Evolutionary conservation across 1,140 invertebrate genomes (phyloP), one percentile per base, ranked within the genome.

Genomic region (Pachyrhynchus sulphureomaculatus): DNA sequence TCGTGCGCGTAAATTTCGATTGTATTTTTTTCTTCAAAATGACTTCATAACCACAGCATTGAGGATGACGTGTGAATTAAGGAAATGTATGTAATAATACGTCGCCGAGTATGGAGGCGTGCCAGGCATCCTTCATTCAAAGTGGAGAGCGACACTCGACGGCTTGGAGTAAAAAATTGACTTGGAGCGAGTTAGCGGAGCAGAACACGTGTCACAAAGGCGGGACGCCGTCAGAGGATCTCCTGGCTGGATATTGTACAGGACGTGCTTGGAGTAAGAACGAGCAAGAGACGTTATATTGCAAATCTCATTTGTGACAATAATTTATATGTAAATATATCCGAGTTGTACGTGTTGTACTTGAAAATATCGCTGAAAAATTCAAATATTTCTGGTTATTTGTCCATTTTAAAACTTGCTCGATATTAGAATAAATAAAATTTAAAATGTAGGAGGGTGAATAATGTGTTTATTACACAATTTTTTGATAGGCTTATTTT

Each of bases 251-350:
- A 70, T 70, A 66, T 70, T 66, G 69, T 48, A 63, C 41, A 48
- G 53, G 34, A 73, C 72, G 72, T 73, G 72, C 49, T 45, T 24
- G 20, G 70, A 69, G 62, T 73, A 20, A 54, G 18, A 64, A 68
- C 55, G 47, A 67, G 39, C 60, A 37, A 34, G 61, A 67, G 54
- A 70, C 68, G 70, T 69, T 72, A 73, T 72, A 72, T 73, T 70
- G 72, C 67, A 73, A 73, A 73, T 73, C 70, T 73, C 70, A 73
- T 73, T 73, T 73, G 71, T 66, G 72, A 71, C 70, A 73, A 73
- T 73, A 73, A 73, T 73, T 73, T 73, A 73, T 72, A 73, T 73
- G 72, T 73, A 73, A 73, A 73, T 73, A 73, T 69, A 72, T 71
- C 70, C 68, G 48, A 44, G 61, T 61, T 56, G 65, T 68, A 67